Base-by-base conservation (phyloP, 1,140 invertebrate genomes). In the Sinonovacula constricta region DNA sequence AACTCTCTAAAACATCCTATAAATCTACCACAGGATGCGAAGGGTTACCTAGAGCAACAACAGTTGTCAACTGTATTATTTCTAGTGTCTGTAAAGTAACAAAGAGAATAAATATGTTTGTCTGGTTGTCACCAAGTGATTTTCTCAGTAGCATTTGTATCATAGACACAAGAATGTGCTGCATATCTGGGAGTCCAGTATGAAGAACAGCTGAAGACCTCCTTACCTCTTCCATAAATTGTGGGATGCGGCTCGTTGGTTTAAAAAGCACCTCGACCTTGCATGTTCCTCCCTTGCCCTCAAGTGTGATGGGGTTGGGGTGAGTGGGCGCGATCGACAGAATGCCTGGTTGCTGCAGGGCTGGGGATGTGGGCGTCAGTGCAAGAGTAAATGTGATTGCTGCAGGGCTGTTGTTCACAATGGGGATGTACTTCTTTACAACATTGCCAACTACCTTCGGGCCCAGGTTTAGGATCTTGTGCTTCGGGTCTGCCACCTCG, bases 341-440 rank as follows among this genome's bases (percentile, higher is more conserved):
- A 3, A 87, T 81, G 22, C 82, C 83, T 2, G 76, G 65, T 12
- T 85, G 57, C 77, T 88, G 87, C 18, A 90, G 82, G 1, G 79
- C 81, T 49, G 79, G 80, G 10, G 82, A 82, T 2, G 82, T 83
- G 7, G 90, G 89, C 0, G 85, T 87, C 54, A 89, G 78, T 4
- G 85, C 83, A 63, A 91, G 77, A 22, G 85, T 85, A 69, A 91
- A 89, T 15, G 85, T 89, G 34, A 91, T 87, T 14, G 89, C 81
- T n/a, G 88, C 87, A 26, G 86, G 88, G 77, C 88, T 91, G 69
- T 88, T 87, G 81, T 91, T 91, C 18, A 90, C 82, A 22, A 91
- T 87, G 1, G 89, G 88, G 24, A 91, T 82, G 45, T 80, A 79
- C 68, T 85, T 89, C 79, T 87, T 90, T 3, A 88, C 83, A 33